These are phyloP conservation scores for Rhabdomys pumilio DNA, from an alignment of 2,797 vertebrate species.

Conservation along the genomic window DNA sequence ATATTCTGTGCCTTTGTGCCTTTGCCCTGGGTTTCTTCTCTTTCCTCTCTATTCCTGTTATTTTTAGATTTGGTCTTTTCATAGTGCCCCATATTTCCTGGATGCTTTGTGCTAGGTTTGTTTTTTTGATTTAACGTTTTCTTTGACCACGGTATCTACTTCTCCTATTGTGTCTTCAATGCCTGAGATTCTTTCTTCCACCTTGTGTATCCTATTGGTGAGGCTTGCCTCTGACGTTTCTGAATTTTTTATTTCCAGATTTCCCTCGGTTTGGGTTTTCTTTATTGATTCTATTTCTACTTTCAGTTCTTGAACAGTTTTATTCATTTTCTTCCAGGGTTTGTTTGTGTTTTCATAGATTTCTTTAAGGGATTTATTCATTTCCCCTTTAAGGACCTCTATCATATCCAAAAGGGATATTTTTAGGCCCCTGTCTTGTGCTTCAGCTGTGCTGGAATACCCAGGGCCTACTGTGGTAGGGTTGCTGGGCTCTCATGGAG, in stretches of 20 bases:
- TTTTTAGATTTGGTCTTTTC: not conserved
- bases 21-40: not conserved
- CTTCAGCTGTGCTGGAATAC: not conserved
- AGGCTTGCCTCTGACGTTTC: not conserved
- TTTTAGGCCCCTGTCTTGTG: not conserved
- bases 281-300: not conserved
- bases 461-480: not conserved
- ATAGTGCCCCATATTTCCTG: not conserved
- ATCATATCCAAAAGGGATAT: not conserved
- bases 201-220: not conserved
- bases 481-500: not conserved
- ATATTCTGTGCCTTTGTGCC: slow-evolving; percentile 7
- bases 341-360: not conserved
- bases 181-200: not conserved
- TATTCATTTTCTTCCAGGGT: not conserved
- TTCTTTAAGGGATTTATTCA: not conserved
- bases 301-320: not conserved
- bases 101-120: not conserved
- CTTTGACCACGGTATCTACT: not conserved
- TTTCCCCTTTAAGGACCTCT: not conserved
- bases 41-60: not conserved
- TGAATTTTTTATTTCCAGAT: slow-evolving; percentile 6
- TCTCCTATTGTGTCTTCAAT: not conserved
- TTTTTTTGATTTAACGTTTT: slow-evolving; percentile 2
- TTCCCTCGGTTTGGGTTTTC: not conserved